Evolutionary conservation across 2,888 invertebrate species (phyloP), one percentile per base, ranked within the genome.

Genomic region (Iphiclides podalirius): DNA sequence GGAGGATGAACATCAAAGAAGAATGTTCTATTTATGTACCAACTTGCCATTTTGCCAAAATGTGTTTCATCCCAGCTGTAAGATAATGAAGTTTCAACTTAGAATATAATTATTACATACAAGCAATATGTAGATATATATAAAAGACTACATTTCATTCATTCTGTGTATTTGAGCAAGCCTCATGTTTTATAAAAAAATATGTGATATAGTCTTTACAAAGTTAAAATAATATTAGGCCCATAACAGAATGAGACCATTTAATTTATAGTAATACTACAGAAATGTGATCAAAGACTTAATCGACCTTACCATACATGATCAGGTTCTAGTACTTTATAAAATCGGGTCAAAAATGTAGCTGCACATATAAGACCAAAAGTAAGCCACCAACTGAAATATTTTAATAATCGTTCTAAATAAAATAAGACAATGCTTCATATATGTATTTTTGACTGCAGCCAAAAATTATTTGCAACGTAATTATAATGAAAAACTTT

Each of bases 1-100:
- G 98, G 98, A 51, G 98, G 98, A 89, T 98, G 98, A 1, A 98
- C 98, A 88, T 98, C 98, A 85, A 98, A 98, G 86, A 98, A 98
- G 79, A 98, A 98, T 48, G 98, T 98, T 60, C 96, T 91, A 67
- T 98, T 98, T 57, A 98, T 98, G 70, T 98, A 98, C 97, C 98
- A 98, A 72, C 97, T 97, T 0, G 96, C 97, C 97, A 98, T 98
- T 91, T 98, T 98, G 0, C 98, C 98, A 90, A 98, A 98, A 89
- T 98, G 98, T 17, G 98, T 98, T 90, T 98, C 98, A 89, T 98
- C 98, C 97, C 97, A 97, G 73, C 96, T 96, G 70, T 64, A 90
- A 90, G 62, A 38, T 36, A 20, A 26, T 26, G 3, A n/a, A n/a
- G n/a, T n/a, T n/a, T n/a, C n/a, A n/a, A n/a, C n/a, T n/a, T n/a